Conservation (phyloP, 2,797 vertebrate species). For the Thunnus albacares region DNA sequence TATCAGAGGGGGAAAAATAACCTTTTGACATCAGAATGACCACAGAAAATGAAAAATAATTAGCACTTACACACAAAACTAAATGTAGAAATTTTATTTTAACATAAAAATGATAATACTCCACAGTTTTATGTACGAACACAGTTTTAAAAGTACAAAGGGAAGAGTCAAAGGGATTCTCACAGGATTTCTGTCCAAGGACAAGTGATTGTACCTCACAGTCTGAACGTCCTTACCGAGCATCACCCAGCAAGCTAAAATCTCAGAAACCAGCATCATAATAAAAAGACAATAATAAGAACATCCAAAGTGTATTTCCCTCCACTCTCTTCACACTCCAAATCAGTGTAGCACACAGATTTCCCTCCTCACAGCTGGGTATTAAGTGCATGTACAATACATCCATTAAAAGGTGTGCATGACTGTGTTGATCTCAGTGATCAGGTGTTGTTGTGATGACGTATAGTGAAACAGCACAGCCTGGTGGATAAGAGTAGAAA, state of each 20-base stretch:
- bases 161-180: conserved; percentile 67
- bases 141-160: conserved; percentile 82
- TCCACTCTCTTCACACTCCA: conserved; percentile 21
- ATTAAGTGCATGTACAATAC: conserved; percentile 74
- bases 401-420: conserved; percentile 68
- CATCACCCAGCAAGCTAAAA: conserved; percentile 55
- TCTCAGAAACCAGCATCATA: conserved; percentile 65
- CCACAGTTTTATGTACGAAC: conserved; percentile 84
- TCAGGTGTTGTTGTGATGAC: conserved; percentile 34
- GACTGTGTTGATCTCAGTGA: conserved; percentile 41
- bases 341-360: conserved; percentile 28
- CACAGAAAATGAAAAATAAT: conserved; percentile 13
- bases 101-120: conserved; percentile 80
- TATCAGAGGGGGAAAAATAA: not conserved
- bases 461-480: conserved; percentile 69
- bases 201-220: conserved; percentile 84
- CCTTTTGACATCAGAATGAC: not conserved
- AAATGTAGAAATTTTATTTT: conserved; percentile 86
- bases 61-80: conserved; percentile 29
- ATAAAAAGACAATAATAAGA: conserved; percentile 59
- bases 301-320: conserved; percentile 54
- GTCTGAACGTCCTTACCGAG: conserved; percentile 57
- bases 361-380: conserved; percentile 43
- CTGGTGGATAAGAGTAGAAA: conserved; percentile 60
- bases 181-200: conserved; percentile 65